These are phyloP conservation scores for Thalassoma bifasciatum DNA, from an alignment of 2,113 vertebrate species.

Conservation along the genomic window DNA sequence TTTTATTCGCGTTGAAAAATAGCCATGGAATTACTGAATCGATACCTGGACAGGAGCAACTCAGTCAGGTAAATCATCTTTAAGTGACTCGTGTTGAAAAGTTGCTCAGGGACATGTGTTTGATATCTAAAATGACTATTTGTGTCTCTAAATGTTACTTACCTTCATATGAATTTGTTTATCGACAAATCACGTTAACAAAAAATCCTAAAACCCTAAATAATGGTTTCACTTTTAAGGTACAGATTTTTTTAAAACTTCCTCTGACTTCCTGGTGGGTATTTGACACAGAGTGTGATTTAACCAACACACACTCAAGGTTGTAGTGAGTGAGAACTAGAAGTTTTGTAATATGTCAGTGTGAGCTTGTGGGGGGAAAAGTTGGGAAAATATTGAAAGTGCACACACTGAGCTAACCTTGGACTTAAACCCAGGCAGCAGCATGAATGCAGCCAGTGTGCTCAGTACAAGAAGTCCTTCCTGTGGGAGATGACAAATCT, in stretches of 20 bases:
- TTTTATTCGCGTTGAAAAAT: conserved; percentile 2
- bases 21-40: conserved; percentile 74
- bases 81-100: neutral
- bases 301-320: neutral
- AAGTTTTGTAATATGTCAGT: neutral
- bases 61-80: conserved; percentile 60
- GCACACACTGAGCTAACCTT: conserved; percentile 53
- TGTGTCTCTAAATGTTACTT: neutral
- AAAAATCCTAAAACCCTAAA: neutral
- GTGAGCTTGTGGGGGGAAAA: neutral
- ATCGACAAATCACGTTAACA: neutral
- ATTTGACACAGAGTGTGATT: neutral
- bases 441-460: conserved; percentile 63
- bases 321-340: neutral
- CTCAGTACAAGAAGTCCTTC: conserved; percentile 28
- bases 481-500: conserved; percentile 9
- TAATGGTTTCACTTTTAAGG: neutral
- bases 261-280: neutral
- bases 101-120: neutral
- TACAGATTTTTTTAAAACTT: no score
- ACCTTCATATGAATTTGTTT: neutral
- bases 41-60: conserved; percentile 72
- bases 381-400: conserved; percentile 39
- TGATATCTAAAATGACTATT: neutral
- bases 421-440: conserved; percentile 62